Conservation (phyloP, 2,113 vertebrate genomes). For the Mandrillus leucophaeus region DNA sequence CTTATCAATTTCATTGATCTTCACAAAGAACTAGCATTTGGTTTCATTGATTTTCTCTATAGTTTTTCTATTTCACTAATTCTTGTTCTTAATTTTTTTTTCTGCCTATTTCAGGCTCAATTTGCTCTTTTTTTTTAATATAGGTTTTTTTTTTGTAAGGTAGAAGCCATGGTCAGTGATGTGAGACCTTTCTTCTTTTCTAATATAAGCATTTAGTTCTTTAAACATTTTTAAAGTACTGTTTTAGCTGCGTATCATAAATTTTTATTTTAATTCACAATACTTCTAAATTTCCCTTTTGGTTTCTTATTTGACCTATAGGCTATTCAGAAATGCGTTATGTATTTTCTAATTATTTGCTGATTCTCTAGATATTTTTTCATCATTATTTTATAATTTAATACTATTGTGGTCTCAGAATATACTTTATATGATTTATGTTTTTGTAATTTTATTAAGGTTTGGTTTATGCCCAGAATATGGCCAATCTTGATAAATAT, state of each 20-base stretch:
- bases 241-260: not conserved
- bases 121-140: not conserved
- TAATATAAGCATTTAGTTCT: not conserved
- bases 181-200: not conserved
- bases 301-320: not conserved
- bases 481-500: not conserved
- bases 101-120: not conserved
- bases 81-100: not conserved
- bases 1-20: not conserved
- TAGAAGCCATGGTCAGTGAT: not conserved
- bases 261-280: slow-evolving; percentile 28
- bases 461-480: slow-evolving; percentile 5
- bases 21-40: not conserved
- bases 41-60: not conserved
- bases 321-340: not conserved
- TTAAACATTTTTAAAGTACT: not conserved
- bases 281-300: slow-evolving; percentile 9
- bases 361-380: slow-evolving; percentile 9
- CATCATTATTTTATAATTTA: slow-evolving; percentile 36
- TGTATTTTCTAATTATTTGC: slow-evolving; percentile 38
- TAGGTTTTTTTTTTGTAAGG: too few species aligned
- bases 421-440: not conserved
- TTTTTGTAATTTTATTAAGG: not conserved
- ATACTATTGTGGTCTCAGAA: not conserved
- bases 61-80: not conserved